A percentile compares a stretch with the other conserved stretches of the same genome.
phyloP scores from a whole-genome alignment of 2,797 vertebrate genomes.

The Odontamblyopus rebecca region DNA sequence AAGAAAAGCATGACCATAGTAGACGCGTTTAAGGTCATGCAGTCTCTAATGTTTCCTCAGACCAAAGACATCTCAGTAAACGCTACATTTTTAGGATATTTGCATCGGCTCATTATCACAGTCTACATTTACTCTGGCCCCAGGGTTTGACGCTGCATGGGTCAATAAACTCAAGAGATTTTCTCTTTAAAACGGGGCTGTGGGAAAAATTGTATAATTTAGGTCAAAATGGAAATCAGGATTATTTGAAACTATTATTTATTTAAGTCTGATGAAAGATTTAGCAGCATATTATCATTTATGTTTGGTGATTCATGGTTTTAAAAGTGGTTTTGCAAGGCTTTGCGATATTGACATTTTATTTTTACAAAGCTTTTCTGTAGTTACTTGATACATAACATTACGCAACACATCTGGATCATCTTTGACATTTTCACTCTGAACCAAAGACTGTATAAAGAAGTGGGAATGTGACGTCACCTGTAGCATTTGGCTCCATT shows the following conservation, averaged over 20 bases:
- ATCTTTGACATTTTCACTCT: not conserved
- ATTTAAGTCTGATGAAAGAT: not conserved
- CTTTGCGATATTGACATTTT: too few relatives aligned
- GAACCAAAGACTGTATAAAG: too few relatives aligned
- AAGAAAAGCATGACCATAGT: not conserved
- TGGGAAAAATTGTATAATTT: too few relatives aligned
- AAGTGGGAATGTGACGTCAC: too few relatives aligned
- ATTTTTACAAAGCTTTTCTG: too few relatives aligned
- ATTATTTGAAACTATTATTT: not conserved
- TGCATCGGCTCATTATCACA: slow-evolving; percentile 7
- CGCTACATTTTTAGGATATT: slow-evolving; percentile 17
- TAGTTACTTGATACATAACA: too few relatives aligned
- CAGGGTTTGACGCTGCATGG: slow-evolving; percentile 2
- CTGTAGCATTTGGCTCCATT: too few relatives aligned
- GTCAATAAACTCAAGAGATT: slow-evolving; percentile 32
- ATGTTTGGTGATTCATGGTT: not conserved
- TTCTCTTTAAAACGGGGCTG: slow-evolving; percentile 24
- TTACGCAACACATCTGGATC: not conserved
- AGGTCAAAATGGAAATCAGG: too few relatives aligned
- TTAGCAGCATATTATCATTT: not conserved
- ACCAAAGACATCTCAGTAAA: slow-evolving; percentile 4
- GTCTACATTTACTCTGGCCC: slow-evolving; percentile 14
- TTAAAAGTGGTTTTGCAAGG: too few relatives aligned
- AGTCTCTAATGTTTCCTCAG: not conserved
- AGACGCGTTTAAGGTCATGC: not conserved